A percentile compares a stretch with the other conserved stretches of the same genome.
These are phyloP conservation scores for Tupaia chinensis DNA, from an alignment of 2,113 vertebrate species.

Conservation along the genomic window DNA sequence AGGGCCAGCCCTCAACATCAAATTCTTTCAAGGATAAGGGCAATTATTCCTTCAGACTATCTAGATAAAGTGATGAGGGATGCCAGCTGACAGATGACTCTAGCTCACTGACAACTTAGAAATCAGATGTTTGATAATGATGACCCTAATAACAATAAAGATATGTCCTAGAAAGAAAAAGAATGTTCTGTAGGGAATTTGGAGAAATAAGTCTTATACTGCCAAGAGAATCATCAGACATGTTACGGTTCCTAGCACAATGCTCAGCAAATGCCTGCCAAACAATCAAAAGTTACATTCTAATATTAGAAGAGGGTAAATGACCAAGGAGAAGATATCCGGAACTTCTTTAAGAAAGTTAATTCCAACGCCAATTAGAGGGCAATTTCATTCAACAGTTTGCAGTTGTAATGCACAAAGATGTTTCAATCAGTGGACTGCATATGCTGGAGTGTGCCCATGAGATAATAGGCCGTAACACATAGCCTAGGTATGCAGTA, in stretches of 20 bases:
- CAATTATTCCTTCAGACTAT: neutral
- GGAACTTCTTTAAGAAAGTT: slow-evolving; percentile 33
- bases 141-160: neutral
- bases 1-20: neutral
- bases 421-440: too few species aligned
- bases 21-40: neutral
- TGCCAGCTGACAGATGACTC: neutral
- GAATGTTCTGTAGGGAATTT: slow-evolving; percentile 12
- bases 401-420: too few species aligned
- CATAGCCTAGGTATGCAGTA: too few species aligned
- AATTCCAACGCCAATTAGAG: slow-evolving; percentile 2
- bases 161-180: slow-evolving; percentile 11
- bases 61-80: neutral
- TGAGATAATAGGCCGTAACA: too few species aligned
- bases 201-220: neutral
- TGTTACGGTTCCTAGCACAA: neutral
- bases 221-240: slow-evolving; percentile 7
- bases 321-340: slow-evolving; percentile 14
- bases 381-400: slow-evolving; percentile 21
- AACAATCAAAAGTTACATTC: neutral
- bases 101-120: neutral
- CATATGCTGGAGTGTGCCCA: too few species aligned
- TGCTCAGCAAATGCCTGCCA: neutral
- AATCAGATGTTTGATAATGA: neutral
- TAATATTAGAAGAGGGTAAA: neutral